Percentiles rank a stretch among this genome's conserved stretches.
Evolutionary conservation across 2,888 invertebrate genomes (phyloP).

Genomic region (Tiphia femorata): DNA sequence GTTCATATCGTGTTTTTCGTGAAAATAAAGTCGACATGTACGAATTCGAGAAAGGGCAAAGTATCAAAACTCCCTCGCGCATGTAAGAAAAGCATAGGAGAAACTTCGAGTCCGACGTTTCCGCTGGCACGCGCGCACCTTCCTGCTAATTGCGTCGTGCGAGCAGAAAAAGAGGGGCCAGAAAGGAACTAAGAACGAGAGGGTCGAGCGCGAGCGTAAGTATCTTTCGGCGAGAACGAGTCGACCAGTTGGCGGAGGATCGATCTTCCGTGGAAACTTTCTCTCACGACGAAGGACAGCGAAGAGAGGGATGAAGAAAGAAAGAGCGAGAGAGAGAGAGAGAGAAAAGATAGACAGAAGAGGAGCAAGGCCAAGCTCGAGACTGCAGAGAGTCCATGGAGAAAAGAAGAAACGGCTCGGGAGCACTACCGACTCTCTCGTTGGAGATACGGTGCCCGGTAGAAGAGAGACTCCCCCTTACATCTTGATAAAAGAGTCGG

Average conservation of each 20-base stretch:
- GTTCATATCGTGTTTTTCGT: too few relatives aligned
- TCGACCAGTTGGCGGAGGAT: constrained; percentile 18
- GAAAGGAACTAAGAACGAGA: neutral
- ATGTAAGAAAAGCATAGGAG: too few relatives aligned
- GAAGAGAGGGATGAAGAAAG: neutral
- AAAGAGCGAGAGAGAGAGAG: constrained; percentile 24
- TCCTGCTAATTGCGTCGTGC: neutral
- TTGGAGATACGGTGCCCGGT: neutral
- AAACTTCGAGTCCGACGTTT: too few relatives aligned
- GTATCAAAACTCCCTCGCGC: too few relatives aligned
- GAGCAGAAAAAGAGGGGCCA: neutral
- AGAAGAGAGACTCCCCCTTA: neutral
- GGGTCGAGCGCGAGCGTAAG: neutral
- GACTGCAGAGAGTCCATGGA: constrained; percentile 30
- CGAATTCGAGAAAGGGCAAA: too few relatives aligned
- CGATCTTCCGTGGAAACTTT: constrained; percentile 44
- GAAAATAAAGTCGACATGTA: too few relatives aligned
- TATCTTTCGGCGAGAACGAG: neutral
- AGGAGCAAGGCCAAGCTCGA: constrained; percentile 15
- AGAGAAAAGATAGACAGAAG: constrained; percentile 11
- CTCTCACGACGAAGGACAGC: constrained; percentile 5
- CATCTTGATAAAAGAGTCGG: neutral
- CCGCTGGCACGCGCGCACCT: too few relatives aligned
- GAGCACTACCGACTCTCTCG: too few relatives aligned
- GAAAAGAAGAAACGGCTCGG: neutral